These are phyloP conservation scores for Hippolais icterina DNA, from an alignment of 2,113 vertebrate genomes.

Conservation along the genomic window DNA sequence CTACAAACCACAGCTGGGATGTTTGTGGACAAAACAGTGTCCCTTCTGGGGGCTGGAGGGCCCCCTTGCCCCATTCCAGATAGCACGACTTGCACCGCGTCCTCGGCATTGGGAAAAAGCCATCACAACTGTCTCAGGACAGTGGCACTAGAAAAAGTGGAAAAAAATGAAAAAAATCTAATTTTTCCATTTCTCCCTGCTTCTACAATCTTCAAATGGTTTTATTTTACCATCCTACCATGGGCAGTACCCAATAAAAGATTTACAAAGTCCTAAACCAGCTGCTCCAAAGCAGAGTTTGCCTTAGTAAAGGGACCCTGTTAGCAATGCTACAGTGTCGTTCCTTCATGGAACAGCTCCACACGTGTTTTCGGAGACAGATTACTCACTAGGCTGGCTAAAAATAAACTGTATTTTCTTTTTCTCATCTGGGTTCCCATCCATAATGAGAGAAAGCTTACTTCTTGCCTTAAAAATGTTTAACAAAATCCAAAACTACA, in stretches of 20 bases:
- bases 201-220: not conserved
- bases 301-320: not conserved
- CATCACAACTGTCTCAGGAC: accelerated
- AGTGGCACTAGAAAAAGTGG: not conserved
- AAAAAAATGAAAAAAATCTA: not conserved
- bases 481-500: not conserved
- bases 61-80: not conserved
- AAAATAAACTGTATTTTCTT: not conserved
- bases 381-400: not conserved
- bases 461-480: not conserved
- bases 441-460: not conserved
- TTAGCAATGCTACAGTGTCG: accelerated
- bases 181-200: not conserved
- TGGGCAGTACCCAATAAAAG: not conserved
- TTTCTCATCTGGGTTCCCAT: not conserved
- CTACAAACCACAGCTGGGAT: not conserved
- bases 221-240: not conserved
- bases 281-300: not conserved
- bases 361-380: accelerated
- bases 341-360: not conserved
- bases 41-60: not conserved
- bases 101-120: not conserved
- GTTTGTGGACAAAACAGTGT: not conserved
- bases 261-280: not conserved
- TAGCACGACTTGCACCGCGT: accelerated